Base-by-base conservation (phyloP, 2,113 vertebrate species). In the Phylloscopus whistleri region DNA sequence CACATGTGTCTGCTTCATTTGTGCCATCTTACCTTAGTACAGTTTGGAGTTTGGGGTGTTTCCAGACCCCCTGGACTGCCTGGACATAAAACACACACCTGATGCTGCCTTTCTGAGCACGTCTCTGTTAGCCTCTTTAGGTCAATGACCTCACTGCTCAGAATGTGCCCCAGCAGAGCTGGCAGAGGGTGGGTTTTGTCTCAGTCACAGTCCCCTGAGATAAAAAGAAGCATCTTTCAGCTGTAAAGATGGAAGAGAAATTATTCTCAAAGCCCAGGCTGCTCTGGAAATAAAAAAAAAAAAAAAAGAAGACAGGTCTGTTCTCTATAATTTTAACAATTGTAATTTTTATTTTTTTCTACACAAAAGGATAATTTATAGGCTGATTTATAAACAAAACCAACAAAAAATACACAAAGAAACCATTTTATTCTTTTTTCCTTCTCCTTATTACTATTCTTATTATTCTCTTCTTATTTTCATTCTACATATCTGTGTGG, bases 1-100 rank as follows among this genome's bases (percentile, higher is more conserved):
- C 10, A 13, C 3, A 0, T 6, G 66, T 15, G 9, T 24, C 87
- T 62, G 37, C 31, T 79, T 31, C 28, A 11, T 9, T 48, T 0
- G 1, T 53, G 51, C 11, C 20, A 1, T 10, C 6, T 15, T 22
- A 11, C 24, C 17, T 73, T 3, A 37, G 60, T 30, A 43, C 14
- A 44, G 37, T 48, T 60, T 68, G 41, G 56, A 12, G 48, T 23
- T 22, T 11, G 7, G 33, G 14, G 7, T 52, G 30, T 23, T 55
- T 33, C 68, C 68, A 46, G 58, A 9, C 27, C 77, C 21, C 72
- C 74, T 49, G 37, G 39, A 1, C 62, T 67, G 30, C 16, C 35
- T 48, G 7, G 27, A 5, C 31, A 5, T 11, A 17, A 63, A 6
- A 23, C 13, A 52, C 3, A 13, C 64, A n/a, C 62, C 33, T 79